Base-by-base conservation (phyloP, 1,140 invertebrate genomes). In the Drosophila miranda region DNA sequence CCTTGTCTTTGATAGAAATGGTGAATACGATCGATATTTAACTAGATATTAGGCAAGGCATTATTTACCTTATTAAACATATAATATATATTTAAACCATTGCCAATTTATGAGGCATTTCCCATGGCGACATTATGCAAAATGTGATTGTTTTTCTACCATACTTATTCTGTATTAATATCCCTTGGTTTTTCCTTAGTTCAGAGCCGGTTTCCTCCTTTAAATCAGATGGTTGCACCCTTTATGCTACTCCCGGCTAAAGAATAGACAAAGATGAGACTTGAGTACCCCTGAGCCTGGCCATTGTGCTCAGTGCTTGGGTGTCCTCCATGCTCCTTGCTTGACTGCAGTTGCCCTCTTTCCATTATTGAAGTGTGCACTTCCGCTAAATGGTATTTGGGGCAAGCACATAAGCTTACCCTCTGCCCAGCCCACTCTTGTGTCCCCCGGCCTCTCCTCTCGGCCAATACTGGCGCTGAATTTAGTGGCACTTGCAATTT, bases 341-440 rank as follows among this genome's bases (percentile, higher is more conserved):
- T 56, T 48, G 50, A 58, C 46, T 58, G 63, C 57, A 64, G 59
- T 70, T 54, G 53, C 55, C 57, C 75, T 44, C 72, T 30, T 84
- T 78, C 76, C 58, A 71, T 76, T 84, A 76, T 75, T 79, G 80
- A 83, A 83, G 80, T 84, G 80, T 69, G 80, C 75, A 79, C 80
- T 83, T 83, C 67, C 75, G 60, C 80, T 83, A 83, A 83, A 83
- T 83, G 80, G 75, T 84, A 83, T 83, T 83, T 84, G 80, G 80
- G 67, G 79, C 80, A 79, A 78, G 75, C 75, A 84, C 67, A 84
- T 78, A 75, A 83, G 79, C 75, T 78, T 53, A 71, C 44, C 53
- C 26, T 23, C 52, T 38, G 11, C 34, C 34, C 11, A 38, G 1
- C 1, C 3, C 34, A 13, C 54, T 21, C 38, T 7, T 19, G n/a